A percentile compares a stretch with the other conserved stretches of the same genome.
These are phyloP conservation scores for Xylocampa areola DNA, from an alignment of 2,888 invertebrate genomes.

Conservation along the genomic window DNA sequence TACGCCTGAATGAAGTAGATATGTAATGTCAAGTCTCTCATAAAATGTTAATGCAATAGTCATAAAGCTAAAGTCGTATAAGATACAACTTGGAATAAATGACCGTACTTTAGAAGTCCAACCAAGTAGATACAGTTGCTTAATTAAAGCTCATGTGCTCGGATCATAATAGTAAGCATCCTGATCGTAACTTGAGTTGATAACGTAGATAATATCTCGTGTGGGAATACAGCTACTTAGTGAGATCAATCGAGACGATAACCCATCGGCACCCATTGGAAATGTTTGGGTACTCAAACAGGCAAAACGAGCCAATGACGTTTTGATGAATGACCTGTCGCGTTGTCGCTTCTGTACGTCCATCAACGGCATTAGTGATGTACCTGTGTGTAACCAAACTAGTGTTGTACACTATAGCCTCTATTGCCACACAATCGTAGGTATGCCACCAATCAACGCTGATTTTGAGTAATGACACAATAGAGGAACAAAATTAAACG, in stretches of 20 bases:
- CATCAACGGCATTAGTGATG: conserved; percentile 58
- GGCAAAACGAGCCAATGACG: conserved; percentile 63
- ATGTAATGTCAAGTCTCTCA: no score
- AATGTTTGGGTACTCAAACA: conserved; percentile 64
- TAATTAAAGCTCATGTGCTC: conserved; percentile 41
- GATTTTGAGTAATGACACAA: conserved; percentile 65
- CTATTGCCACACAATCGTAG: conserved; percentile 34
- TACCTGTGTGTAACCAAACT: conserved; percentile 30
- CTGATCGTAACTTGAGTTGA: conserved; percentile 45
- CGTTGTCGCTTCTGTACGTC: conserved; percentile 77
- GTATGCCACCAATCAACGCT: conserved; percentile 49
- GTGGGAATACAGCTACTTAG: conserved; percentile 64
- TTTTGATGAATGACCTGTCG: conserved; percentile 82
- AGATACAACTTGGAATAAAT: conserved; percentile 18
- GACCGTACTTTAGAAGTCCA: conserved; percentile 20
- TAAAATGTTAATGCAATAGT: conserved; percentile 16
- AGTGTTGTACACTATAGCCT: conserved; percentile 39
- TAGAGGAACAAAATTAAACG: conserved; percentile 62
- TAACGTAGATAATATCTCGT: conserved; percentile 48
- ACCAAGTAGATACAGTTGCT: conserved; percentile 30
- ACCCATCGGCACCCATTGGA: conserved; percentile 54
- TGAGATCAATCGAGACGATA: conserved; percentile 74
- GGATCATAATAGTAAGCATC: conserved; percentile 42
- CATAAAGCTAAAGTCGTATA: conserved; percentile 42
- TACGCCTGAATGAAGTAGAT: no score